phyloP scores from a whole-genome alignment of 2,797 vertebrate genomes.

The Oreortyx pictus region DNA sequence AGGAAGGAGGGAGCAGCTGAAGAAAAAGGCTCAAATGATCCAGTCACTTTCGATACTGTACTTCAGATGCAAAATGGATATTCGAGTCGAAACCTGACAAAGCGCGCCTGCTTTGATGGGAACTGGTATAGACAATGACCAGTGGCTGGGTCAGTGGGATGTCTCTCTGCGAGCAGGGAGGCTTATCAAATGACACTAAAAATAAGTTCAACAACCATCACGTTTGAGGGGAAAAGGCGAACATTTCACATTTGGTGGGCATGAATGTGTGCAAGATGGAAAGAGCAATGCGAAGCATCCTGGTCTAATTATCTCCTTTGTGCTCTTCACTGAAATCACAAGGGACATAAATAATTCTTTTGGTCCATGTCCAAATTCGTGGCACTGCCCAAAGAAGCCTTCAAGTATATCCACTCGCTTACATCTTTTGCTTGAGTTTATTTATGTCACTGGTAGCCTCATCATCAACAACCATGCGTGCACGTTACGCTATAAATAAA shows the following conservation, averaged over 20 bases:
- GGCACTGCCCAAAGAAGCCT: conserved; percentile 75
- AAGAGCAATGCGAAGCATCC: conserved; percentile 75
- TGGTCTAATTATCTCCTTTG: conserved; percentile 88
- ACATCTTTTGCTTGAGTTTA: conserved; percentile 78
- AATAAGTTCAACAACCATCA: conserved; percentile 99
- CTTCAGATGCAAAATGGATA: conserved; percentile 97
- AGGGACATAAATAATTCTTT: conserved; percentile 80
- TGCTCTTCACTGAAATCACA: conserved; percentile 79
- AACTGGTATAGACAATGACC: conserved; percentile 99
- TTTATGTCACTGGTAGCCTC: conserved; percentile 79
- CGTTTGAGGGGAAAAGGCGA: conserved; percentile 86
- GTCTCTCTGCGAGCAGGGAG: conserved; percentile 90
- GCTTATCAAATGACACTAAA: conserved; percentile 99
- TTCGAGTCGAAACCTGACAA: conserved; percentile 99
- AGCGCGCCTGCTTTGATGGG: conserved; percentile 93
- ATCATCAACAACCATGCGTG: conserved; percentile 71
- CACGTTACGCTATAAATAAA: conserved; percentile 78
- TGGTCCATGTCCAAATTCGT: conserved; percentile 77
- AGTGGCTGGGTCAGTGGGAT: conserved; percentile 99
- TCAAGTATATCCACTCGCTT: conserved; percentile 78
- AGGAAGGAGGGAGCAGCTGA: conserved; percentile 89
- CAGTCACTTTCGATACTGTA: conserved; percentile 98
- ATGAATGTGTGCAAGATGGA: conserved; percentile 80
- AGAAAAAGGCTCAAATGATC: conserved; percentile 97
- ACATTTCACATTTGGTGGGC: conserved; percentile 85